A percentile compares a stretch with the other conserved stretches of the same genome.
Evolutionary conservation across 2,113 vertebrate species (phyloP).

Genomic region (Ptychochromis oligacanthus): DNA sequence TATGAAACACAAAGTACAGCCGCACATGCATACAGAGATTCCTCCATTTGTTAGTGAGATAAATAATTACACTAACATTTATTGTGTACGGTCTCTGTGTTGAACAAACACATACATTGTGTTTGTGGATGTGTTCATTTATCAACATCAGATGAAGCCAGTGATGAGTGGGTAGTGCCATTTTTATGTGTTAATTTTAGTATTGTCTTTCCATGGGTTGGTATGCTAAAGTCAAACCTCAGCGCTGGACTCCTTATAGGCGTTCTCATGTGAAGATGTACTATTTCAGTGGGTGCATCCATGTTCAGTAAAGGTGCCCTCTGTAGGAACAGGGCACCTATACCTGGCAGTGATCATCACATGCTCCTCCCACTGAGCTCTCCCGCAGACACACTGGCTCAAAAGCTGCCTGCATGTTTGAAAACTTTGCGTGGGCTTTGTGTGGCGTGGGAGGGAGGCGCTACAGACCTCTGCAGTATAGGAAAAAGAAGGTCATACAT

Average conservation of each 20-base stretch:
- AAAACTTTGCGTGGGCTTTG: constrained; percentile 55
- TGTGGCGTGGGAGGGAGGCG: constrained; percentile 48
- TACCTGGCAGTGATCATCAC: constrained; percentile 13
- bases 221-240: constrained; percentile 21
- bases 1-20: not conserved
- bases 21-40: not conserved
- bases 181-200: constrained; percentile 39
- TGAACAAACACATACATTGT: not conserved
- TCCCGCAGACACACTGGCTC: not conserved
- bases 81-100: not conserved
- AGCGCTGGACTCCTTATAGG: not conserved
- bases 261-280: not conserved
- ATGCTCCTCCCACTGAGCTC: constrained; percentile 9
- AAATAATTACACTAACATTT: not conserved
- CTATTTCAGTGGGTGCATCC: constrained; percentile 1
- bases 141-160: constrained; percentile 11
- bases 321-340: constrained; percentile 10
- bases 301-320: constrained; percentile 11
- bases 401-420: constrained; percentile 23
- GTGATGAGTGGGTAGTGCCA: constrained; percentile 51
- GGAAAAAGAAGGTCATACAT: constrained; percentile 57
- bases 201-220: constrained; percentile 14
- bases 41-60: not conserved
- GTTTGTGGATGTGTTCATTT: constrained; percentile 3
- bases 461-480: constrained; percentile 44